A percentile compares a stretch with the other conserved stretches of the same genome.
Evolutionary conservation across 2,888 invertebrate genomes (phyloP).

Genomic region (Melinaea menophilus): DNA sequence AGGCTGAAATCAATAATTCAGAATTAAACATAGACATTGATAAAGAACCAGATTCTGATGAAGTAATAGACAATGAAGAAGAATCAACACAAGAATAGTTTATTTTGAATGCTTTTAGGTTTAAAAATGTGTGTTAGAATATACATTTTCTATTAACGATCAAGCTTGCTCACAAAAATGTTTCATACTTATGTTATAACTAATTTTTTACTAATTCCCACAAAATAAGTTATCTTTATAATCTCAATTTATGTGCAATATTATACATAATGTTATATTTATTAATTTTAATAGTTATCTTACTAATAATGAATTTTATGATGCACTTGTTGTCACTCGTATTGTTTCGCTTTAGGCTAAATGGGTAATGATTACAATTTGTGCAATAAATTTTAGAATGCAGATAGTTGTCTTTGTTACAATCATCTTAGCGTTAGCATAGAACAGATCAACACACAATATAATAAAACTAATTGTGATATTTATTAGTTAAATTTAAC

Average conservation of each 20-base stretch:
- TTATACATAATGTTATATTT: conserved; percentile 1
- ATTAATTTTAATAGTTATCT: too few relatives aligned
- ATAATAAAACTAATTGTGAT: too few relatives aligned
- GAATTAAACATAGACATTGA: conserved; percentile 10
- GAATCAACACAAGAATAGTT: not conserved
- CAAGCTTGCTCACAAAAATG: too few relatives aligned
- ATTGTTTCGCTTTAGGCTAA: conserved; percentile 11
- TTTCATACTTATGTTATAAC: too few relatives aligned
- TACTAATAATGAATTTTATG: too few relatives aligned
- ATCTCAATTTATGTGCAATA: conserved; percentile 3
- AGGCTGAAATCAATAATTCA: conserved; percentile 10
- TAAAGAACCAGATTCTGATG: conserved; percentile 8
- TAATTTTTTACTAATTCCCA: too few relatives aligned
- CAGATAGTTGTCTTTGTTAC: conserved; percentile 13
- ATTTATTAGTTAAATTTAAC: too few relatives aligned
- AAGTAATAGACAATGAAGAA: conserved; percentile 8
- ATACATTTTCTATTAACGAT: too few relatives aligned
- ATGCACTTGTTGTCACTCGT: too few relatives aligned
- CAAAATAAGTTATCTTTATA: too few relatives aligned
- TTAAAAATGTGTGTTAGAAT: not conserved
- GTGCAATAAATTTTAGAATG: conserved; percentile 49
- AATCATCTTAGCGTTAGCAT: not conserved
- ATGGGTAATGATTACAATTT: conserved; percentile 42
- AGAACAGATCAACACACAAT: too few relatives aligned
- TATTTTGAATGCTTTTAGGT: not conserved